A percentile compares a stretch with the other conserved stretches of the same genome.
Conservation (phyloP, 2,888 invertebrate species). For the Drosophila lacicola region DNA sequence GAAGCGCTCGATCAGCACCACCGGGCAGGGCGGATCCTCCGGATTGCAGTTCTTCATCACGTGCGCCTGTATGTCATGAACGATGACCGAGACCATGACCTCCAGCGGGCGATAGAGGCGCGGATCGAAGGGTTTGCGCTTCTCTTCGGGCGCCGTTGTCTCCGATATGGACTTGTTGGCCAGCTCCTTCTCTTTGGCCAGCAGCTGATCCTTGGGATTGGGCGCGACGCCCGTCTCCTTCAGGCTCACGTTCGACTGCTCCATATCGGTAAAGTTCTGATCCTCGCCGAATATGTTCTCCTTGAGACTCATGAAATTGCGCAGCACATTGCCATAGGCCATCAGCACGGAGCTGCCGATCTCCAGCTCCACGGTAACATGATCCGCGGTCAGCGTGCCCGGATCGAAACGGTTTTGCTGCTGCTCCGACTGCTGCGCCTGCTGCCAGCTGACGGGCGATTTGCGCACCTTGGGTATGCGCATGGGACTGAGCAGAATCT, state of each 20-base stretch:
- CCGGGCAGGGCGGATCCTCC: constrained; percentile 96
- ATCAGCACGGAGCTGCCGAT: constrained; percentile 96
- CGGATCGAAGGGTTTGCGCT: constrained; percentile 91
- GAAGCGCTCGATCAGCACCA: constrained; percentile 94
- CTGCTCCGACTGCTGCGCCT: constrained; percentile 86
- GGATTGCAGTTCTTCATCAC: constrained; percentile 93
- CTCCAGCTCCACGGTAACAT: constrained; percentile 96
- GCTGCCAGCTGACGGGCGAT: constrained; percentile 89
- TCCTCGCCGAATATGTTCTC: constrained; percentile 99
- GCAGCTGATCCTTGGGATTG: constrained; percentile 84
- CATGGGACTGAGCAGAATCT: constrained; percentile 95
- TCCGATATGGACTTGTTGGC: constrained; percentile 85
- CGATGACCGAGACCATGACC: constrained; percentile 95
- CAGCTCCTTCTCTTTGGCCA: constrained; percentile 84
- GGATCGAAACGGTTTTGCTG: constrained; percentile 92
- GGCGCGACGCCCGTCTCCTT: constrained; percentile 82
- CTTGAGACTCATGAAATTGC: constrained; percentile 95
- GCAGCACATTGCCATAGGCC: constrained; percentile 95
- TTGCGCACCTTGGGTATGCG: constrained; percentile 93
- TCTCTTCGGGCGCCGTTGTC: constrained; percentile 86
- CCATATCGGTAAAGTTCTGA: constrained; percentile 97
- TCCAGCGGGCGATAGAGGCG: constrained; percentile 95
- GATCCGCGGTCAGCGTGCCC: constrained; percentile 93
- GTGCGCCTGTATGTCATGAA: constrained; percentile 98
- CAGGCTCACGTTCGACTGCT: constrained; percentile 87